phyloP scores from a whole-genome alignment of 2,888 invertebrate genomes.

The Smittia sp. region DNA sequence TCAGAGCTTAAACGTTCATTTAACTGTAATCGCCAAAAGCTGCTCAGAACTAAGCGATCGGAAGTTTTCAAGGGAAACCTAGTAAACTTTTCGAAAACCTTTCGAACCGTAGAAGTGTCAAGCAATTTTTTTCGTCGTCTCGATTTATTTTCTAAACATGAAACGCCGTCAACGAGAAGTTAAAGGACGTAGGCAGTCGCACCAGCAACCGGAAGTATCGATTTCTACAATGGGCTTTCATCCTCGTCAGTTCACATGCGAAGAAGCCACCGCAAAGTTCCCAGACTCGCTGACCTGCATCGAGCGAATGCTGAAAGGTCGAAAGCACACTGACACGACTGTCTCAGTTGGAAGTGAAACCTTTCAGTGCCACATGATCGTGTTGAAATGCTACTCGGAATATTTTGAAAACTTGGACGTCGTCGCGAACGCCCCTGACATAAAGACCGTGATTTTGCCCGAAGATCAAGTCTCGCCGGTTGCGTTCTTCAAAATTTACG shows the following conservation, averaged over 20 bases:
- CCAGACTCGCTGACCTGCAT: background rate
- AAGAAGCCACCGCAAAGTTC: background rate
- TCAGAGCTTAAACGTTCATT: too few relatives aligned
- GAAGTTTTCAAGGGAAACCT: too few relatives aligned
- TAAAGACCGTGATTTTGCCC: slow-evolving; percentile 46
- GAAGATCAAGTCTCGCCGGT: slow-evolving; percentile 55
- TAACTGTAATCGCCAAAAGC: too few relatives aligned
- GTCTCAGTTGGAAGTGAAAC: slow-evolving; percentile 41
- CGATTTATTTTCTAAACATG: background rate
- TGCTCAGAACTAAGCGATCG: too few relatives aligned
- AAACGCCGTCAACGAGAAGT: too few relatives aligned
- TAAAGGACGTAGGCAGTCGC: background rate
- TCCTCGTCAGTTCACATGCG: background rate
- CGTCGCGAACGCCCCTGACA: slow-evolving; percentile 43
- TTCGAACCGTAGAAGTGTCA: too few relatives aligned
- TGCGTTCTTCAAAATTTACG: slow-evolving; percentile 71
- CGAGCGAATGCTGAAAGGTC: background rate
- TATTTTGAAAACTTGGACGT: slow-evolving; percentile 47
- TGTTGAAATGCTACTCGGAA: slow-evolving; percentile 50
- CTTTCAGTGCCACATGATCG: slow-evolving; percentile 49
- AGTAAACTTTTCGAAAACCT: too few relatives aligned
- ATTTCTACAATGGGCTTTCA: background rate
- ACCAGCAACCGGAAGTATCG: background rate
- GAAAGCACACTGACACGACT: background rate
- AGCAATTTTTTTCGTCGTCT: too few relatives aligned